phyloP scores from a whole-genome alignment of 2,113 vertebrate species.

The Spea bombifrons region DNA sequence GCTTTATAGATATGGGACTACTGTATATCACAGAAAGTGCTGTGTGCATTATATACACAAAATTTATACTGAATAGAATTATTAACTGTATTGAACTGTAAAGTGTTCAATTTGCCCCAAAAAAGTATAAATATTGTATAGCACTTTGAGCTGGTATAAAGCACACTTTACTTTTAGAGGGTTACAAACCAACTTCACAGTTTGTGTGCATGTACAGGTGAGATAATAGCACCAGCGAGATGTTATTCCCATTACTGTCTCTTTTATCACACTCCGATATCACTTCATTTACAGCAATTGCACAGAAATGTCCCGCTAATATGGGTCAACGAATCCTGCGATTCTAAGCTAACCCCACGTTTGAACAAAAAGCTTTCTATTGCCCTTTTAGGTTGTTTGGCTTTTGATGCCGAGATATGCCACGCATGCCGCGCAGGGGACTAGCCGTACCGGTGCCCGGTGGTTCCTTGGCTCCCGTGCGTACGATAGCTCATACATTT shows the following conservation, averaged over 20 bases:
- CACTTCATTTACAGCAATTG: conserved; percentile 23
- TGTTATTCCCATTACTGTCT: background rate
- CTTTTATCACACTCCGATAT: background rate
- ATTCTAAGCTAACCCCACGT: background rate
- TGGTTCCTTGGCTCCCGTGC: conserved; percentile 87
- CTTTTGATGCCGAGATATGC: no score
- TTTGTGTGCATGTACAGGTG: conserved; percentile 2
- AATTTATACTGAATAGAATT: no score
- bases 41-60: no score
- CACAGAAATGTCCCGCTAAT: background rate
- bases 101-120: no score
- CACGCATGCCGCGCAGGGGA: no score
- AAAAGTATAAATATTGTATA: no score
- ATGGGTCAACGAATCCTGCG: background rate
- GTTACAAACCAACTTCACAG: background rate
- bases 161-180: conserved; percentile 1
- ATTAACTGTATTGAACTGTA: no score
- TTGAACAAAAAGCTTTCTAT: no score
- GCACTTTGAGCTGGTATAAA: no score
- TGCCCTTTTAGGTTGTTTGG: no score
- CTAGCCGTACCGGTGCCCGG: conserved; percentile 77
- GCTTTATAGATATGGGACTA: no score
- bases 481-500: conserved; percentile 94
- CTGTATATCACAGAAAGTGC: no score
- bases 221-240: background rate